Percentiles rank a stretch among this genome's conserved stretches.
These are phyloP conservation scores for Protobothrops flavoviridis DNA, from an alignment of 2,113 vertebrate genomes.

Conservation along the genomic window DNA sequence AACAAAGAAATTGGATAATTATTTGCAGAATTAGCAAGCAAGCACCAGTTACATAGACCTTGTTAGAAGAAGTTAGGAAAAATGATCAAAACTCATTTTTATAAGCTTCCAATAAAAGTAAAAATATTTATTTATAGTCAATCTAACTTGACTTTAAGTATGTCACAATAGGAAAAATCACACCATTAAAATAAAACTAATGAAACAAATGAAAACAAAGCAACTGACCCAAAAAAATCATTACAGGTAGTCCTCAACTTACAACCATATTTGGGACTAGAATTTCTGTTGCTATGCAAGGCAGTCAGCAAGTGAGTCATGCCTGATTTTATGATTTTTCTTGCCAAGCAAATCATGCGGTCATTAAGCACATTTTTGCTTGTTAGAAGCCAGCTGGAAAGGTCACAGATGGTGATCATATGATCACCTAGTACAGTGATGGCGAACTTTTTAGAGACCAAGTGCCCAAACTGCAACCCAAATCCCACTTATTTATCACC, in stretches of 20 bases:
- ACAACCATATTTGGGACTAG: not conserved
- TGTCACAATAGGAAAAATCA: not conserved
- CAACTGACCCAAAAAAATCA: not conserved
- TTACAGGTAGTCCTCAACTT: not conserved
- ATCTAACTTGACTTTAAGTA: not conserved
- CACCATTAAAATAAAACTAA: not conserved
- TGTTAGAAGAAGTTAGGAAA: not conserved
- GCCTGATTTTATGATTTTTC: no score
- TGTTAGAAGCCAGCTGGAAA: not conserved
- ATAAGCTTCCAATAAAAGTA: not conserved
- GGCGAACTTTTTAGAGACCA: no score
- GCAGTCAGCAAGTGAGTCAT: not conserved
- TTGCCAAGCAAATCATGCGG: no score
- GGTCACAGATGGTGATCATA: not conserved
- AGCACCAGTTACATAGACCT: not conserved
- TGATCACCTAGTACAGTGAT: not conserved
- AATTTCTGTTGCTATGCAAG: not conserved
- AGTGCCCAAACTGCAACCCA: no score
- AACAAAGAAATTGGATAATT: not conserved
- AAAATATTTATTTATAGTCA: not conserved
- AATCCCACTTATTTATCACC: no score
- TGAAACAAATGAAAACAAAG: not conserved
- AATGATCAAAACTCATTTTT: not conserved
- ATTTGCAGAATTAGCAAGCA: not conserved
- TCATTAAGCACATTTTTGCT: no score